Conservation (phyloP, 2,888 invertebrate species). For the Agonopterix subpropinquella region DNA sequence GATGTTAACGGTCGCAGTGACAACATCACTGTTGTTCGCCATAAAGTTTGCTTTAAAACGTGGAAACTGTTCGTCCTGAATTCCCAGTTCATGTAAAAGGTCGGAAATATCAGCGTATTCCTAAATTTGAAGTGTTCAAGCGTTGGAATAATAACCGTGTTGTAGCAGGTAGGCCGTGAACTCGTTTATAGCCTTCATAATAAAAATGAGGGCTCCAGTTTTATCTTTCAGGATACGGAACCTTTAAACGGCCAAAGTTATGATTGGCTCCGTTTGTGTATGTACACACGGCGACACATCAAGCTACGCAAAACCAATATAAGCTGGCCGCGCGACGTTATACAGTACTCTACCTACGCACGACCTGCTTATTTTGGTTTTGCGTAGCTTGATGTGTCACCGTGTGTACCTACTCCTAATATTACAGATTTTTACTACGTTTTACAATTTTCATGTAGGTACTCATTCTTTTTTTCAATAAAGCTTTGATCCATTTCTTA, state of each 20-base stretch:
- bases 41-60: no score
- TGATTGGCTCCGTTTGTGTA: background rate
- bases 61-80: no score
- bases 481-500: slow-evolving; percentile 21
- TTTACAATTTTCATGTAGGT: background rate
- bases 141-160: background rate
- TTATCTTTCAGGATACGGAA: background rate
- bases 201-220: slow-evolving; percentile 2
- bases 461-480: slow-evolving; percentile 5
- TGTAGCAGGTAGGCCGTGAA: background rate
- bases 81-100: background rate
- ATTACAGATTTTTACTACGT: no score
- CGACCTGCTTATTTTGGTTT: no score
- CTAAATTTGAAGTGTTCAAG: background rate
- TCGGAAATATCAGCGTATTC: background rate
- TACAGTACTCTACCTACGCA: no score
- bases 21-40: no score
- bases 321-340: no score
- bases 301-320: no score
- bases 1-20: no score
- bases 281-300: no score
- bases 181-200: slow-evolving; percentile 3
- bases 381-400: no score
- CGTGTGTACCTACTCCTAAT: background rate
- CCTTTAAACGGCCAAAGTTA: no score